A percentile compares a stretch with the other conserved stretches of the same genome.
Conservation (phyloP, 1,140 invertebrate genomes). For the Micrasema longulum region DNA sequence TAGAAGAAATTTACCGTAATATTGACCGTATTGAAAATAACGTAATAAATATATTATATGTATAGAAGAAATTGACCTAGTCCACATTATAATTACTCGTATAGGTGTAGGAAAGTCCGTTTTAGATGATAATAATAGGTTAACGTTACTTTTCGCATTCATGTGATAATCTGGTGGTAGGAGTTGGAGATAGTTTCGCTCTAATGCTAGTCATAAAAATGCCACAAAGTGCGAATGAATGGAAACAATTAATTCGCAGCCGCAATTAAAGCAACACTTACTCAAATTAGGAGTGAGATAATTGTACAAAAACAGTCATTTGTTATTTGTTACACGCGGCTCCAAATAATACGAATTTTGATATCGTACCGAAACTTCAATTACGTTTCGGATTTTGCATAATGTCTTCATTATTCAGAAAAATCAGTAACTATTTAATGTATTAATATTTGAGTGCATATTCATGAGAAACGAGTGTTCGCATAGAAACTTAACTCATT, state of each 20-base stretch:
- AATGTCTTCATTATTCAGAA: neutral
- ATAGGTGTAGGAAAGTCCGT: too few relatives aligned
- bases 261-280: constrained; percentile 17
- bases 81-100: too few relatives aligned
- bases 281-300: constrained; percentile 19
- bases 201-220: constrained; percentile 8
- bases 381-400: neutral
- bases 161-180: too few relatives aligned
- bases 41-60: too few relatives aligned
- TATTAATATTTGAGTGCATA: too few relatives aligned
- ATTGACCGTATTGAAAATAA: too few relatives aligned
- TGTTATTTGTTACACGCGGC: neutral
- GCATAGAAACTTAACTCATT: neutral
- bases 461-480: too few relatives aligned
- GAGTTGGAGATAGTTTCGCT: neutral
- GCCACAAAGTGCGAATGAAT: constrained; percentile 8
- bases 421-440: too few relatives aligned
- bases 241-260: constrained; percentile 16
- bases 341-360: neutral
- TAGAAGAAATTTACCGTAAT: too few relatives aligned
- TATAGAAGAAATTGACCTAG: too few relatives aligned
- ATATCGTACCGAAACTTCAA: neutral
- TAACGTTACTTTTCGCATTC: too few relatives aligned
- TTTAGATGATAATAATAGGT: too few relatives aligned
- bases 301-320: constrained; percentile 12